Percentiles rank a stretch among this genome's conserved stretches.
Conservation (phyloP, 2,888 invertebrate species). For the Geotrupes spiniger region DNA sequence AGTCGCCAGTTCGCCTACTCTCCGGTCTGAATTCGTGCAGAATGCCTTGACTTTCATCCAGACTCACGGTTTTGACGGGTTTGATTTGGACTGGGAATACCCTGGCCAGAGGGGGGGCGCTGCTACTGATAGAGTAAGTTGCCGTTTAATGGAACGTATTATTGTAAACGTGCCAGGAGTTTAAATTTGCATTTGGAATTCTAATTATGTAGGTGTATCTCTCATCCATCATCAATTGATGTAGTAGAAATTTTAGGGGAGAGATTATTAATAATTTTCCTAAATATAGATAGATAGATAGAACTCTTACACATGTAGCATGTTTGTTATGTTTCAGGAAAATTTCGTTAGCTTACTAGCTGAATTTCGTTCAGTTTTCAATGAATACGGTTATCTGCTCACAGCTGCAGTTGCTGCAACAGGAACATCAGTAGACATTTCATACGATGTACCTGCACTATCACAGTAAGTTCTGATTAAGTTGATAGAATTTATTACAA, state of each 20-base stretch:
- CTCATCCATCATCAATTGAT: no score
- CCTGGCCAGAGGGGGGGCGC: constrained; percentile 56
- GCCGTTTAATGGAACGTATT: no score
- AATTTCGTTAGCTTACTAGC: constrained; percentile 48
- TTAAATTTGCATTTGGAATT: no score
- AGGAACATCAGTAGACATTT: constrained; percentile 48
- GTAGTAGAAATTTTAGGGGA: no score
- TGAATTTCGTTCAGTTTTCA: constrained; percentile 57
- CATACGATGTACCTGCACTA: constrained; percentile 59
- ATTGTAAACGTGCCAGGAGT: no score
- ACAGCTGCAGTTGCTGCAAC: constrained; percentile 61
- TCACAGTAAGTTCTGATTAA: constrained; percentile 50
- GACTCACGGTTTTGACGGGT: constrained; percentile 63
- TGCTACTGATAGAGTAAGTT: constrained; percentile 38
- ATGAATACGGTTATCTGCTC: constrained; percentile 53
- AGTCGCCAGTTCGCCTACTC: constrained; percentile 49
- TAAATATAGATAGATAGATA: no score
- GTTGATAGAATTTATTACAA: no score
- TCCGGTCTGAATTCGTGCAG: constrained; percentile 55
- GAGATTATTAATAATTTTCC: no score
- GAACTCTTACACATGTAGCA: no score
- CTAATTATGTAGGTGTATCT: no score
- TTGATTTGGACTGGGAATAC: constrained; percentile 73
- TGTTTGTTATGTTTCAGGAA: constrained; percentile 24
- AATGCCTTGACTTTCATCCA: constrained; percentile 56